phyloP scores from a whole-genome alignment of 1,140 invertebrate genomes.

The Eupeodes corollae region DNA sequence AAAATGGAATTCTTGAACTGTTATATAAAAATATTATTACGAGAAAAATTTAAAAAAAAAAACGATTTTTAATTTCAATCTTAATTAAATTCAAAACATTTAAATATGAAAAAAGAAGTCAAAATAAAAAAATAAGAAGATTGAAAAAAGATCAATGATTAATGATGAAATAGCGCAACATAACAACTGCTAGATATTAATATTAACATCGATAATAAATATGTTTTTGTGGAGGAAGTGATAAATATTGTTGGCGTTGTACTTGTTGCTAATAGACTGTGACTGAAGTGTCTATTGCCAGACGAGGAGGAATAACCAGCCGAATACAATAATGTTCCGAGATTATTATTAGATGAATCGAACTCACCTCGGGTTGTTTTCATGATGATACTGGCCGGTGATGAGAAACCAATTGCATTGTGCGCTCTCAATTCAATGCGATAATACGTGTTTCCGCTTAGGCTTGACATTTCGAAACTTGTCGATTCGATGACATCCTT shows the following conservation, averaged over 20 bases:
- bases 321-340: slow-evolving; percentile 37
- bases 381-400: slow-evolving; percentile 59
- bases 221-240: slow-evolving; percentile 21
- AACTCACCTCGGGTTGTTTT: slow-evolving; percentile 75
- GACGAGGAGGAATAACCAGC: slow-evolving; percentile 16
- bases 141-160: background rate
- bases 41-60: too few relatives aligned
- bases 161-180: background rate
- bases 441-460: slow-evolving; percentile 68
- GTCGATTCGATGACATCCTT: slow-evolving; percentile 48
- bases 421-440: slow-evolving; percentile 70
- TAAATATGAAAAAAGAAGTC: background rate
- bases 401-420: slow-evolving; percentile 70
- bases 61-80: too few relatives aligned
- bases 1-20: too few relatives aligned
- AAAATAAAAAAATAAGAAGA: background rate
- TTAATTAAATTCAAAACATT: too few relatives aligned
- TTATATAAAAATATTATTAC: too few relatives aligned
- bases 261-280: slow-evolving; percentile 15
- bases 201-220: slow-evolving; percentile 8
- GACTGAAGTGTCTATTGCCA: too few relatives aligned
- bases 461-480: slow-evolving; percentile 50
- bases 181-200: slow-evolving; percentile 22
- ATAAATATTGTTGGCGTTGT: slow-evolving; percentile 9
- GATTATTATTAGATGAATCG: slow-evolving; percentile 39